Percentiles rank a stretch among this genome's conserved stretches.
Evolutionary conservation across 2,113 vertebrate species (phyloP).

Genomic region (Platysteira castanea): DNA sequence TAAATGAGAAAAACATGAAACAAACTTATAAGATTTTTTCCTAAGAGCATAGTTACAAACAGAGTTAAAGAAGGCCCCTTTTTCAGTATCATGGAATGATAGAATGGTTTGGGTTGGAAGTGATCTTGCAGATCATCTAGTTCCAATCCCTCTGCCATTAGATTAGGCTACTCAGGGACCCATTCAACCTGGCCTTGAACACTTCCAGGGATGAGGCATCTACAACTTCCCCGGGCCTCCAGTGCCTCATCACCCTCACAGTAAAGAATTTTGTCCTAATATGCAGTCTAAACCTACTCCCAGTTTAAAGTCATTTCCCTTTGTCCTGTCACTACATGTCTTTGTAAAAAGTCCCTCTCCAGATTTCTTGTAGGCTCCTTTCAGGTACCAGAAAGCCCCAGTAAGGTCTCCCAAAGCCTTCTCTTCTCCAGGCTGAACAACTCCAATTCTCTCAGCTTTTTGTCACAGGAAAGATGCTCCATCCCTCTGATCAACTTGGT

Average conservation of each 20-base stretch:
- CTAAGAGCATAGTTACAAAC: not conserved
- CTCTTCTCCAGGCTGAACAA: not conserved
- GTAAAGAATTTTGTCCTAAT: not conserved
- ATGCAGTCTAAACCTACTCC: not conserved
- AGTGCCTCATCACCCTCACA: not conserved
- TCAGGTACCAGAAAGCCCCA: not conserved
- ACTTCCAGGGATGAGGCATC: not conserved
- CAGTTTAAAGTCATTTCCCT: not conserved
- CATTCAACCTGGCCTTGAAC: not conserved
- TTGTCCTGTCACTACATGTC: not conserved
- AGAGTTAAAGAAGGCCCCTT: not conserved
- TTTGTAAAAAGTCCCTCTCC: not conserved
- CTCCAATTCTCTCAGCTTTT: not conserved
- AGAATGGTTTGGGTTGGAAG: not conserved
- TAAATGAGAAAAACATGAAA: not conserved
- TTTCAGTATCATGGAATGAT: not conserved
- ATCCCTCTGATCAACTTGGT: not conserved
- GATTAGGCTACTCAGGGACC: not conserved
- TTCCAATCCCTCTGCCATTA: not conserved
- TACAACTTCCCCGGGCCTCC: not conserved
- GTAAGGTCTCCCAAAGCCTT: not conserved
- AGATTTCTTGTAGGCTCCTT: not conserved
- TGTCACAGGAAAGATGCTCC: not conserved
- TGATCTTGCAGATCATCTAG: accelerated
- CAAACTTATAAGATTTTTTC: not conserved